phyloP scores from a whole-genome alignment of 1,140 invertebrate species.

The Drosophila chauvacae region DNA sequence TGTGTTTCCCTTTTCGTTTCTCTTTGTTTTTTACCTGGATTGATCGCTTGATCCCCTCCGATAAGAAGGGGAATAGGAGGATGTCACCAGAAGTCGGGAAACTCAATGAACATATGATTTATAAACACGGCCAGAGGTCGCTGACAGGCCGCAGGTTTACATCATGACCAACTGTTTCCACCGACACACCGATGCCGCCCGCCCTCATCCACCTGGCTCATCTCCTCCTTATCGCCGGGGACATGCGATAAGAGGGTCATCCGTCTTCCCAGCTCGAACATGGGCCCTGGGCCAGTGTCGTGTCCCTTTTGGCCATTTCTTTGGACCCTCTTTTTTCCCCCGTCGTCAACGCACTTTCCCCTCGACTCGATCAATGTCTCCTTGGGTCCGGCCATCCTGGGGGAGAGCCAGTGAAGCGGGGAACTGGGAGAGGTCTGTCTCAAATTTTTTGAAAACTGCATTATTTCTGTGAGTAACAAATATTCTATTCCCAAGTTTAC shows the following conservation, averaged over 20 bases:
- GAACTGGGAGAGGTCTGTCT: too few relatives aligned
- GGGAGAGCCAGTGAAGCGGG: background rate
- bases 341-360: constrained; percentile 25
- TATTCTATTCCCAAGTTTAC: background rate
- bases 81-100: constrained; percentile 57
- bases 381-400: background rate
- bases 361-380: constrained; percentile 14
- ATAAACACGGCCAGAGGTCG: constrained; percentile 34
- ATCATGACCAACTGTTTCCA: constrained; percentile 41
- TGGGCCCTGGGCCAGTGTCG: background rate
- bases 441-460: background rate
- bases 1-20: background rate
- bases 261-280: constrained; percentile 23
- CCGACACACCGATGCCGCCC: background rate
- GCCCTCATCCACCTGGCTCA: constrained; percentile 32
- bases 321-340: background rate
- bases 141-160: constrained; percentile 48
- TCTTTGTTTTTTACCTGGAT: constrained; percentile 32
- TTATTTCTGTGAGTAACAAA: too few relatives aligned
- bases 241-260: constrained; percentile 49
- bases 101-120: constrained; percentile 74
- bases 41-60: constrained; percentile 60
- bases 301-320: constrained; percentile 12
- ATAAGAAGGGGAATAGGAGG: constrained; percentile 57
- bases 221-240: constrained; percentile 34